Percentiles rank a stretch among this genome's conserved stretches.
phyloP scores from a whole-genome alignment of 2,797 vertebrate genomes.

The Cyclura pinguis region DNA sequence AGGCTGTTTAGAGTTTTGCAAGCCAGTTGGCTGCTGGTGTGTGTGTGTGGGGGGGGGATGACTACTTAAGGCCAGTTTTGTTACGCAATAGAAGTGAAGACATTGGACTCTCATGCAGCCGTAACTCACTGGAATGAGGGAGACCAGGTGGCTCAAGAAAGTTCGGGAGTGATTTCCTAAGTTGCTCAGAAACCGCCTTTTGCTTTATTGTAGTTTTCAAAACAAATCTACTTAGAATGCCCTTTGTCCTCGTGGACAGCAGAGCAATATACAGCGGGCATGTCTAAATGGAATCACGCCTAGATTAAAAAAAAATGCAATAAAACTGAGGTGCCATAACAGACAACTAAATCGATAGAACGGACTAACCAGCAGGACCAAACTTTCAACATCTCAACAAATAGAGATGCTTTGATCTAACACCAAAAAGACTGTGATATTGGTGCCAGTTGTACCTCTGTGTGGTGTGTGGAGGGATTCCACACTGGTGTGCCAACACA shows the following conservation, averaged over 20 bases:
- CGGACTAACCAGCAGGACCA: not conserved
- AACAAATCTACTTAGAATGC: not conserved
- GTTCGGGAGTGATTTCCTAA: not conserved
- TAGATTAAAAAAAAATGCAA: not conserved
- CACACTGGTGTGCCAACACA: not conserved
- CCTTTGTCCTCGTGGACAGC: not conserved
- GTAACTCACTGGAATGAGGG: not conserved
- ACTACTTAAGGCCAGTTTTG: slow-evolving; percentile 13
- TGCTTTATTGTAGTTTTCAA: not conserved
- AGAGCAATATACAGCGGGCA: not conserved
- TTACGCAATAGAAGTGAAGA: slow-evolving; percentile 1
- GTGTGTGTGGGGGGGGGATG: not conserved
- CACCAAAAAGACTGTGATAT: not conserved
- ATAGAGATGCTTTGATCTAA: not conserved
- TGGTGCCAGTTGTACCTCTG: not conserved
- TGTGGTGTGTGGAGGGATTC: not conserved
- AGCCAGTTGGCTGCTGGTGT: not conserved
- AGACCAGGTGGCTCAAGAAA: not conserved
- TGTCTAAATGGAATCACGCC: not conserved
- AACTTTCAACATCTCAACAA: not conserved
- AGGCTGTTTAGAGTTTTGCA: rapidly evolving
- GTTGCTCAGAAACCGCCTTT: not conserved
- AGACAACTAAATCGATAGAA: not conserved
- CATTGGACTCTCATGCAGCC: not conserved
- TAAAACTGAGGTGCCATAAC: not conserved